phyloP scores from a whole-genome alignment of 2,113 vertebrate genomes.

The Scartelaos histophorus region DNA sequence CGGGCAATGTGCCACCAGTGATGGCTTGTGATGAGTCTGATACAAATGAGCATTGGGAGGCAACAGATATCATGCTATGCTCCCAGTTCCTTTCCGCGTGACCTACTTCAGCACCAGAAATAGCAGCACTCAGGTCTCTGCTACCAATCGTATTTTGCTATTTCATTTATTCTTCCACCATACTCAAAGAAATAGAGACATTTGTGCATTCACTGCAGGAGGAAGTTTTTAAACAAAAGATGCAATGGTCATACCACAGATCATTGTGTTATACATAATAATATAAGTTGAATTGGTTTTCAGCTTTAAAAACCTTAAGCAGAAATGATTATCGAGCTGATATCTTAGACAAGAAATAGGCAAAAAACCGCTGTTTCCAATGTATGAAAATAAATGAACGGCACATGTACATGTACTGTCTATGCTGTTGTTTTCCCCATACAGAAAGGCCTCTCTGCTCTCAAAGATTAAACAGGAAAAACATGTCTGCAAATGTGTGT shows the following conservation, averaged over 20 bases:
- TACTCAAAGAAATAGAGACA: conserved; percentile 17
- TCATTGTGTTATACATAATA: background rate
- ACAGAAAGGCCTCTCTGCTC: conserved; percentile 24
- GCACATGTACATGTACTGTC: background rate
- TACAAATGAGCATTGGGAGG: conserved; percentile 35
- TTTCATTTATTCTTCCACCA: conserved; percentile 76
- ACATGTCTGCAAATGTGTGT: conserved; percentile 41
- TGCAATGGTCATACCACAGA: background rate
- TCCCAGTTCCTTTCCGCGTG: conserved; percentile 77
- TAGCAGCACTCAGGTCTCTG: conserved; percentile 89
- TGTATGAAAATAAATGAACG: too few species aligned
- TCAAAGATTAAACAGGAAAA: conserved; percentile 37
- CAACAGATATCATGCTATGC: conserved; percentile 63
- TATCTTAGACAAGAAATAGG: too few species aligned
- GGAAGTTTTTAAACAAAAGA: conserved; percentile 27
- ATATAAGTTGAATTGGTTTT: too few species aligned
- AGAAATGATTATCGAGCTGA: too few species aligned
- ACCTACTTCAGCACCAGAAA: conserved; percentile 95
- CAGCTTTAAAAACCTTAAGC: too few species aligned
- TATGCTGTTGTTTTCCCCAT: conserved; percentile 14
- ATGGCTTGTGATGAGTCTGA: conserved; percentile 38
- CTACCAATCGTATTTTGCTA: conserved; percentile 84
- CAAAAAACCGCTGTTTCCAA: too few species aligned
- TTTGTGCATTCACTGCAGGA: conserved; percentile 12
- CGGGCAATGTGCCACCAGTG: conserved; percentile 39